A percentile compares a stretch with the other conserved stretches of the same genome.
phyloP scores from a whole-genome alignment of 2,888 invertebrate genomes.

The Phanerotoma sp. region DNA sequence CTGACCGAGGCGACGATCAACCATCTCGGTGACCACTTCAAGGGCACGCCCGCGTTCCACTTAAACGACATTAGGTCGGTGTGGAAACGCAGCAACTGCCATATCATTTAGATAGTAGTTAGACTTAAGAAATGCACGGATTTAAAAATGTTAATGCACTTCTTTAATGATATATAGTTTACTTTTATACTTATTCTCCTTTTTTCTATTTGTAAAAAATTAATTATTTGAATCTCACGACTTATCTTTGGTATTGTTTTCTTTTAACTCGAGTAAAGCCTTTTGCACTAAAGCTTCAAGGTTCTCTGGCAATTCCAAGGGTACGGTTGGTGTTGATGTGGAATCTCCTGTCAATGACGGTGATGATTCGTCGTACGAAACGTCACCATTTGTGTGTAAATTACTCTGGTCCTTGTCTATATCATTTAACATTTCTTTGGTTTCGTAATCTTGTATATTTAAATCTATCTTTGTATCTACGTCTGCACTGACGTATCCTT shows the following conservation, averaged over 20 bases:
- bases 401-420: conserved; percentile 26
- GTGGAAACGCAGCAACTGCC: too few relatives aligned
- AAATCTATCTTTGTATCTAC: conserved; percentile 53
- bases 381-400: conserved; percentile 26
- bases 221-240: conserved; percentile 3
- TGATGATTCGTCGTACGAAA: neutral
- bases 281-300: conserved; percentile 48
- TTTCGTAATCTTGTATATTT: conserved; percentile 26
- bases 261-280: conserved; percentile 45
- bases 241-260: conserved; percentile 34
- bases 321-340: conserved; percentile 24
- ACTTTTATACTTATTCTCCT: too few relatives aligned
- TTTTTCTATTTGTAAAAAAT: too few relatives aligned
- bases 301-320: conserved; percentile 43
- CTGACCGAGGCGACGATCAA: too few relatives aligned
- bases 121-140: too few relatives aligned
- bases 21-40: too few relatives aligned
- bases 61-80: too few relatives aligned
- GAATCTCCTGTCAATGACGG: conserved; percentile 14
- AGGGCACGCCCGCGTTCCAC: too few relatives aligned
- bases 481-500: conserved; percentile 62
- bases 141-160: too few relatives aligned
- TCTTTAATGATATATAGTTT: too few relatives aligned
- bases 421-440: conserved; percentile 24
- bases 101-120: too few relatives aligned